Evolutionary conservation across 2,888 invertebrate species (phyloP).

Genomic region (Nasonovia ribisnigri): DNA sequence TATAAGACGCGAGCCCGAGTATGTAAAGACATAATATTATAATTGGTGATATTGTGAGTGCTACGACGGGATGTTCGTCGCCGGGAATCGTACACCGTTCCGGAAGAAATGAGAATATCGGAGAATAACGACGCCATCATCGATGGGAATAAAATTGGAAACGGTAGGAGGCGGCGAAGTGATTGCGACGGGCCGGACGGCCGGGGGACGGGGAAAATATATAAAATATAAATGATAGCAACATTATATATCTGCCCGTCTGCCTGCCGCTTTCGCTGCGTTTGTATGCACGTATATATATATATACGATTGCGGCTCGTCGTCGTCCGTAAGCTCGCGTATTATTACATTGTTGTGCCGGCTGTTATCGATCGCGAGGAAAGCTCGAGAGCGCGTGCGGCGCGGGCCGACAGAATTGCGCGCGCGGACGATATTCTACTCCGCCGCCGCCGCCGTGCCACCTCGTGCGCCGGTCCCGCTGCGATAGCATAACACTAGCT

Average conservation of each 20-base stretch:
- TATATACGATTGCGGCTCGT: slow-evolving; percentile 14
- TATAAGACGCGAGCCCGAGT: neutral
- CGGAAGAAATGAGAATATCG: neutral
- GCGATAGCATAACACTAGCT: neutral
- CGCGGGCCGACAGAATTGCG: slow-evolving; percentile 38
- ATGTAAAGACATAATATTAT: neutral
- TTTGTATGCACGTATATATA: neutral
- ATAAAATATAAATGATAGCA: slow-evolving; percentile 8
- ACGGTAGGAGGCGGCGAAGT: neutral
- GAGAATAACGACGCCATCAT: neutral
- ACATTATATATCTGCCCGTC: slow-evolving; percentile 28
- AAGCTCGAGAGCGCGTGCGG: slow-evolving; percentile 62
- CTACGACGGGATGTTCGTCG: neutral
- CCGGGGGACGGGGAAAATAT: neutral
- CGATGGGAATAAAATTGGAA: slow-evolving; percentile 8
- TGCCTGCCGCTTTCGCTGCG: slow-evolving; percentile 9
- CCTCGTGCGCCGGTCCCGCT: slow-evolving; percentile 14
- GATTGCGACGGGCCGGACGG: neutral
- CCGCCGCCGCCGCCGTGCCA: neutral
- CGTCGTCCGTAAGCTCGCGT: slow-evolving; percentile 52
- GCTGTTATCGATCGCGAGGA: slow-evolving; percentile 62
- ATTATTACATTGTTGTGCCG: slow-evolving; percentile 62
- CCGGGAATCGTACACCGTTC: neutral
- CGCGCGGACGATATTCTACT: slow-evolving; percentile 36
- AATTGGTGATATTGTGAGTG: neutral